Base-by-base conservation (phyloP, 1,140 invertebrate species). In the Macrosteles quadrilineatus region DNA sequence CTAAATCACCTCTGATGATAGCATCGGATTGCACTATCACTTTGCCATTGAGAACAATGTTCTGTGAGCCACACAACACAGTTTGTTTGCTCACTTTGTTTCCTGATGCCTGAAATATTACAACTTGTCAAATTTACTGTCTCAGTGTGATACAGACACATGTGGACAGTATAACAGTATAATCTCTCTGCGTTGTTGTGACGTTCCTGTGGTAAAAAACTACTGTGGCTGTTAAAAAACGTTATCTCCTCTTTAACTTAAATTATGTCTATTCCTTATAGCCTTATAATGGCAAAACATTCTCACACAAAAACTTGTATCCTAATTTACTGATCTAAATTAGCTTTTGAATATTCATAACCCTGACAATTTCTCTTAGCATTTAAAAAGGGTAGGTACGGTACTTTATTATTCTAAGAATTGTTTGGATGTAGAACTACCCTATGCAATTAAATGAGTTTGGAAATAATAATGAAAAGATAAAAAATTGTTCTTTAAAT, bases 21-120 rank as follows among this genome's bases (percentile, higher is more conserved):
- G 95, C 95, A 77, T 97, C 96, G 55, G 92, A 91, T 81, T 98
- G 95, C 1, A 99, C 92, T 71, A 99, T 98, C n/a, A 97, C 96
- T 87, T 97, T 98, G 29, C 98, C 98, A 85, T 96, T 96, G 14
- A 99, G 84, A 40, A 99, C 91, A 74, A 99, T 99, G 81, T 99
- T 99, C 79, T 99, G 97, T 57, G 96, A 98, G 12, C 98, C 98
- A 85, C 96, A 98, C 3, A 99, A 81, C 4, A 98, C 92, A 21
- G 96, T 97, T 79, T 96, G 91, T 70, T 96, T 85, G 79, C 95
- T 96, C 0, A 99, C 96, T 88, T 99, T 97, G 79, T 98, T 98
- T 31, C 96, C 95, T 27, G 95, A 96, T 2, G 94, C 93, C 92
- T 95, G 71, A 71, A 85, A 83, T 77, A 75, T 66, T 59, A 36